These are phyloP conservation scores for Galago senegalensis DNA, from an alignment of 2,797 vertebrate species.

Conservation along the genomic window DNA sequence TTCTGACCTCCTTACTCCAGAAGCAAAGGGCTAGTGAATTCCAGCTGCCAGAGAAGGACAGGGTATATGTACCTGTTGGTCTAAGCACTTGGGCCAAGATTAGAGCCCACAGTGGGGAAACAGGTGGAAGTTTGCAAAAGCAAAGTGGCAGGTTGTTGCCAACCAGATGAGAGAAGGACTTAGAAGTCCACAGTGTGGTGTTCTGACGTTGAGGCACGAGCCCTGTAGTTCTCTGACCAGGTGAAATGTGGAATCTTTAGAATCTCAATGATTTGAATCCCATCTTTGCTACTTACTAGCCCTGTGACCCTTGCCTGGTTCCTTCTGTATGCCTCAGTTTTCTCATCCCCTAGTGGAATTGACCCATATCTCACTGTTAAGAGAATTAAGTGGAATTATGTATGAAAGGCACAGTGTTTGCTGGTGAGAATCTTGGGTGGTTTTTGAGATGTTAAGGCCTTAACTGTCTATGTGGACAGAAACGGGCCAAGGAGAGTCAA, in stretches of 20 bases:
- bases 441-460: constrained; percentile 41
- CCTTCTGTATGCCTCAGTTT: constrained; percentile 10
- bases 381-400: not conserved
- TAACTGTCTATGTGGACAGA: not conserved
- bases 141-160: not conserved
- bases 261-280: not conserved
- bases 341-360: not conserved
- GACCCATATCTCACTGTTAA: not conserved
- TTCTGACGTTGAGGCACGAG: too few relatives aligned
- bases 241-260: not conserved
- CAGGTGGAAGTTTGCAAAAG: not conserved
- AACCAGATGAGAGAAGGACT: not conserved
- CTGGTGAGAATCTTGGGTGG: not conserved
- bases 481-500: constrained; percentile 55
- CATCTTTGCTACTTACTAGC: not conserved
- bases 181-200: rapidly evolving
- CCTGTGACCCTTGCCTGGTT: not conserved
- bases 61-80: rapidly evolving
- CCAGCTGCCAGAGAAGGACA: rapidly evolving
- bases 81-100: not conserved
- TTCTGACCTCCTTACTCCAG: not conserved
- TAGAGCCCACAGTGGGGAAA: not conserved
- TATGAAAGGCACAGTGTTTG: not conserved
- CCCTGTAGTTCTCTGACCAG: not conserved
- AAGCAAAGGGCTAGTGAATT: not conserved